A percentile compares a stretch with the other conserved stretches of the same genome.
These are phyloP conservation scores for Adelognathus sp. DNA, from an alignment of 2,888 invertebrate genomes.

Conservation along the genomic window DNA sequence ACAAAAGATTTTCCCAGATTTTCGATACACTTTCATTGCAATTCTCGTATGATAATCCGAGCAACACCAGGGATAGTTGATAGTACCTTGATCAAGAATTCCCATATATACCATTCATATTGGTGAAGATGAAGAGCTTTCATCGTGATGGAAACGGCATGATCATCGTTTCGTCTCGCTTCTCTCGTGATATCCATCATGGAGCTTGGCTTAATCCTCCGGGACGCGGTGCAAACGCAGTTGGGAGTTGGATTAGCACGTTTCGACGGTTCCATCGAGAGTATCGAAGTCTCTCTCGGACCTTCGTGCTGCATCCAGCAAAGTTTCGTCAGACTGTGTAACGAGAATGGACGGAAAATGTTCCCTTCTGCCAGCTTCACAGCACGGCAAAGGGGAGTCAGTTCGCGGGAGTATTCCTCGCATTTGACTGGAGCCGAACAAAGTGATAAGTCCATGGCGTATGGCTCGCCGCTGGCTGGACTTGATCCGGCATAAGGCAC, in stretches of 20 bases:
- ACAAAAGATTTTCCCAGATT: background rate
- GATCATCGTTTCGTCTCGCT: conserved; percentile 33
- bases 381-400: background rate
- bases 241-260: conserved; percentile 45
- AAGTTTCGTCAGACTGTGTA: background rate
- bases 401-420: background rate
- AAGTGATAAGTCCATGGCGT: background rate
- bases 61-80: conserved; percentile 10
- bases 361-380: background rate
- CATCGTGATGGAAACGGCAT: conserved; percentile 48
- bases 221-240: conserved; percentile 21
- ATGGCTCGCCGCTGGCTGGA: background rate
- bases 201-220: conserved; percentile 33
- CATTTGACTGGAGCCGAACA: background rate
- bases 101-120: conserved; percentile 38
- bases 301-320: background rate
- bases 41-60: conserved; percentile 2
- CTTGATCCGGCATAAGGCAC: background rate
- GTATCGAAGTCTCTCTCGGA: conserved; percentile 37
- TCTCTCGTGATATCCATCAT: conserved; percentile 46
- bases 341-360: conserved; percentile 7
- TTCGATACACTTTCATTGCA: background rate
- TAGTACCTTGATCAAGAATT: conserved; percentile 47
- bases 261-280: conserved; percentile 31
- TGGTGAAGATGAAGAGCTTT: conserved; percentile 22